phyloP scores from a whole-genome alignment of 2,888 invertebrate genomes.

The Octonoba sinensis region DNA sequence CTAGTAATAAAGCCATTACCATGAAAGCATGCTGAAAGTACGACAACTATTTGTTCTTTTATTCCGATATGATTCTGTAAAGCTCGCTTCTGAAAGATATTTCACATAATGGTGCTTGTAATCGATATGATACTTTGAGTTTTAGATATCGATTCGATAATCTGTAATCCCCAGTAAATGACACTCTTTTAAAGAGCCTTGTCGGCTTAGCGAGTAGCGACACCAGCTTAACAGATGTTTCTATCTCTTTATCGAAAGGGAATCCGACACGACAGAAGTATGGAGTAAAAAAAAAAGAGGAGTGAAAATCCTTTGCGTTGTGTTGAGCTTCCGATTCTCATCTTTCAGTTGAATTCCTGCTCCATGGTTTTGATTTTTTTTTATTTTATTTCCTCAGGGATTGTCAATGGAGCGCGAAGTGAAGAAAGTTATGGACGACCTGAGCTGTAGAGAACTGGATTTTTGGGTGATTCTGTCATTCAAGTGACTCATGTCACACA shows the following conservation, averaged over 20 bases:
- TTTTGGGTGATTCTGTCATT: too few relatives aligned
- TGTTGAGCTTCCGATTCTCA: too few relatives aligned
- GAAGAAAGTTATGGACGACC: conserved; percentile 11
- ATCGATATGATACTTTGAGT: conserved; percentile 1
- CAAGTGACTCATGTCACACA: too few relatives aligned
- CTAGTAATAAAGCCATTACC: too few relatives aligned
- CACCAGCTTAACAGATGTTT: conserved; percentile 31
- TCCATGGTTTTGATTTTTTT: neutral
- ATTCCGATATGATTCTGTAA: too few relatives aligned
- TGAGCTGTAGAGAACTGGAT: neutral
- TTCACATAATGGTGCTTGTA: too few relatives aligned
- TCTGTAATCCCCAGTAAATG: conserved; percentile 49
- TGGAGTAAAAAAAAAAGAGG: too few relatives aligned
- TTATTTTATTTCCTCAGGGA: neutral
- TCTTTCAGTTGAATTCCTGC: neutral
- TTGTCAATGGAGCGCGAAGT: conserved; percentile 16
- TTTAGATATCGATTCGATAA: conserved; percentile 25
- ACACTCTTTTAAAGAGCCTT: conserved; percentile 26
- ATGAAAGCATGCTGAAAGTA: too few relatives aligned
- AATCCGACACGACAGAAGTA: too few relatives aligned
- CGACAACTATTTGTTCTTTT: too few relatives aligned
- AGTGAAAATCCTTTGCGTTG: too few relatives aligned
- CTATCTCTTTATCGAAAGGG: neutral
- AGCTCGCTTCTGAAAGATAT: too few relatives aligned
- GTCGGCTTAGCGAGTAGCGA: conserved; percentile 23